phyloP scores from a whole-genome alignment of 2,113 vertebrate species.

The Antechinus flavipes region DNA sequence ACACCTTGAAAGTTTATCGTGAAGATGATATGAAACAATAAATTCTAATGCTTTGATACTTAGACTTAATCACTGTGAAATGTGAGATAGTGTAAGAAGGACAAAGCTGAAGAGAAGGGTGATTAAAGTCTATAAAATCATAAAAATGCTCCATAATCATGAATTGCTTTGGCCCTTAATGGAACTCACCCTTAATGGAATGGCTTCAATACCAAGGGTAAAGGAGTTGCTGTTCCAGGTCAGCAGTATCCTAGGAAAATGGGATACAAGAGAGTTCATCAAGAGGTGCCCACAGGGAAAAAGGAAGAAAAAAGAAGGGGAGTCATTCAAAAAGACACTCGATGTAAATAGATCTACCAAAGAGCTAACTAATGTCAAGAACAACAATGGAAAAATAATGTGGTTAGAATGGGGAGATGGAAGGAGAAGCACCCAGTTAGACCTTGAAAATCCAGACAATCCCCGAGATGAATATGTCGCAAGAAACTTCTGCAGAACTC shows the following conservation, averaged over 20 bases:
- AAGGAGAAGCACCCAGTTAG: background rate
- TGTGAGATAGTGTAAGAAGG: background rate
- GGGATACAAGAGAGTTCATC: background rate
- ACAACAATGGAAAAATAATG: background rate
- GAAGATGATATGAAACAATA: background rate
- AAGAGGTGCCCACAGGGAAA: background rate
- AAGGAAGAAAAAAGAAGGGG: background rate
- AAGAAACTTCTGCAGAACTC: background rate
- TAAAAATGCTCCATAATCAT: background rate
- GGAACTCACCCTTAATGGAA: background rate
- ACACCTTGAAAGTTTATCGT: background rate
- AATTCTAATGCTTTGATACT: background rate
- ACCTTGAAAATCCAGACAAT: background rate
- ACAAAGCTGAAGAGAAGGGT: background rate
- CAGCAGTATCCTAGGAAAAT: background rate
- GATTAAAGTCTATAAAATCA: background rate
- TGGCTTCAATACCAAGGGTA: background rate
- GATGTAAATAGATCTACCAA: background rate
- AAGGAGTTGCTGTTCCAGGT: background rate
- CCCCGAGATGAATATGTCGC: background rate
- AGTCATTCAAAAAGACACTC: background rate
- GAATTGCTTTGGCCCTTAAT: background rate
- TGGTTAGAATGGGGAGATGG: background rate
- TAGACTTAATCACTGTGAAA: background rate
- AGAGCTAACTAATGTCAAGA: background rate